phyloP scores from a whole-genome alignment of 2,113 vertebrate species.

The Nothocercus nigrocapillus region DNA sequence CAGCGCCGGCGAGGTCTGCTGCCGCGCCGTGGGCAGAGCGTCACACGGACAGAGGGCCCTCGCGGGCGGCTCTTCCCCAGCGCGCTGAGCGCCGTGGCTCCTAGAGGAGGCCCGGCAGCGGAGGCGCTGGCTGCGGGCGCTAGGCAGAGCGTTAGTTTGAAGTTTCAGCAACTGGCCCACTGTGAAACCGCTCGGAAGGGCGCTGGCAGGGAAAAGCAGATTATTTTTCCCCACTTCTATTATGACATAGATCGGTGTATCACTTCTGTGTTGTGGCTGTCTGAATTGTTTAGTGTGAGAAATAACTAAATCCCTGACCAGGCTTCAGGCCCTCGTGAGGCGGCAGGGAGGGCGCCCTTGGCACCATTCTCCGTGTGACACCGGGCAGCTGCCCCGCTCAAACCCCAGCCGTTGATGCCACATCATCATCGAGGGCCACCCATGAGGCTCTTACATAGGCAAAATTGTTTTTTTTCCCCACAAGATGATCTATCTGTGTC shows the following conservation, averaged over 20 bases:
- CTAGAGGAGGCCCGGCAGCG: background rate
- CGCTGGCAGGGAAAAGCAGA: background rate
- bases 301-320: background rate
- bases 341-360: background rate
- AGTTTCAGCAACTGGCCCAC: background rate
- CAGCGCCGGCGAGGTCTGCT: background rate
- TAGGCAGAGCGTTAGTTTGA: background rate
- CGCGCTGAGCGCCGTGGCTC: background rate
- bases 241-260: background rate
- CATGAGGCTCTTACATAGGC: fast-evolving
- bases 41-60: background rate
- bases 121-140: fast-evolving
- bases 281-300: background rate
- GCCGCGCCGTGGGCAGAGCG: background rate
- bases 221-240: background rate
- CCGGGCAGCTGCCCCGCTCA: too few relatives aligned
- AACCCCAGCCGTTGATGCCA: background rate
- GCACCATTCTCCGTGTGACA: too few relatives aligned
- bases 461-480: background rate
- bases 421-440: background rate
- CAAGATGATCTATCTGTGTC: background rate
- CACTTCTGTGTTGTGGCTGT: background rate
- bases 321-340: background rate
- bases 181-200: background rate
- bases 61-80: background rate